Percentiles rank a stretch among this genome's conserved stretches.
These are phyloP conservation scores for Malurus melanocephalus DNA, from an alignment of 2,113 vertebrate species.

Conservation along the genomic window DNA sequence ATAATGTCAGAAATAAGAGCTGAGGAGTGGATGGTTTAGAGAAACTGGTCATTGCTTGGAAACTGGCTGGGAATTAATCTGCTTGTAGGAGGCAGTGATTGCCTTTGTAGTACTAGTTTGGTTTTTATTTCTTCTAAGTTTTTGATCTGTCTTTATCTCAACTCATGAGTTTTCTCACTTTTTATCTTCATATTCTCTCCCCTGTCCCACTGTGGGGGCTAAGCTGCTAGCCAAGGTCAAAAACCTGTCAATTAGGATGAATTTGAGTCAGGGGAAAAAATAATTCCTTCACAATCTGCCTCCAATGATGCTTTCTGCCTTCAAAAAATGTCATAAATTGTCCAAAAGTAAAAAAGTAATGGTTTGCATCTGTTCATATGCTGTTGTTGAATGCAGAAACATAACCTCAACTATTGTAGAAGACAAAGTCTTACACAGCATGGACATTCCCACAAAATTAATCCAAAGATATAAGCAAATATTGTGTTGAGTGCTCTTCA, in stretches of 20 bases:
- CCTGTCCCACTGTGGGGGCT: fast-evolving
- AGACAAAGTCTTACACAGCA: fast-evolving
- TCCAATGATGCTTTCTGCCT: not conserved
- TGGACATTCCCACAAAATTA: not conserved
- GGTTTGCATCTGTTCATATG: not conserved
- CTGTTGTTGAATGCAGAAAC: not conserved
- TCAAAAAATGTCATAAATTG: not conserved
- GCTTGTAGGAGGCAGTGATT: not conserved
- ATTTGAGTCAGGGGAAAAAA: not conserved
- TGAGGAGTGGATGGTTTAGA: not conserved
- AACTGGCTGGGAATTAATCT: not conserved
- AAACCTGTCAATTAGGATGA: not conserved
- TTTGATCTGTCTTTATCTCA: not conserved
- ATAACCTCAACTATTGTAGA: not conserved
- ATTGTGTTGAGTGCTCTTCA: not conserved
- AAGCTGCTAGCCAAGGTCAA: not conserved
- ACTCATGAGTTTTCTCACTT: not conserved
- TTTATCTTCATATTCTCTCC: not conserved
- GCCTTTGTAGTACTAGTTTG: not conserved
- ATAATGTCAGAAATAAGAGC: not conserved
- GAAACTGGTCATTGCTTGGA: not conserved
- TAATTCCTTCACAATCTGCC: not conserved
- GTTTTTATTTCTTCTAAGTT: not conserved
- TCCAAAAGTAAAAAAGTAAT: not conserved
- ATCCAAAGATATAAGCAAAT: not conserved